phyloP scores from a whole-genome alignment of 2,888 invertebrate species.

The Linnaemya vulpina region DNA sequence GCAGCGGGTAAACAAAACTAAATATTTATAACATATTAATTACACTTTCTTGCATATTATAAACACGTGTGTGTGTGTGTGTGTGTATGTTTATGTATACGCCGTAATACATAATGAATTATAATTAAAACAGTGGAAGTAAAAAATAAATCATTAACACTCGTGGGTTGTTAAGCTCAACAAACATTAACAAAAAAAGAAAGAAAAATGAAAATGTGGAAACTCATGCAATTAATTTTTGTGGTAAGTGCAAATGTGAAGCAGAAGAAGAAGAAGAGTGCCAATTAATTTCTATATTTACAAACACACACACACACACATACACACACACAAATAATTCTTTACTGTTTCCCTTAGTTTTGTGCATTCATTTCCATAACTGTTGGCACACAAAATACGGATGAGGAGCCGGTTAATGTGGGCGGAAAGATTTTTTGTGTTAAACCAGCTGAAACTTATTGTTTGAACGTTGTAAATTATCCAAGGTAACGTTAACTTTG shows the following conservation, averaged over 20 bases:
- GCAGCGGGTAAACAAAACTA: background rate
- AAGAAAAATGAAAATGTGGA: slow-evolving; percentile 27
- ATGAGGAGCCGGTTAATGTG: slow-evolving; percentile 10
- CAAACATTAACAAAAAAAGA: background rate
- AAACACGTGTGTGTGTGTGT: no score
- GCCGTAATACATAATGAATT: background rate
- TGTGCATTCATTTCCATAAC: slow-evolving; percentile 21
- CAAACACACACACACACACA: no score
- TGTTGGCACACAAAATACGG: slow-evolving; percentile 4
- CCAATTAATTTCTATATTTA: slow-evolving; percentile 5
- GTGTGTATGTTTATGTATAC: background rate
- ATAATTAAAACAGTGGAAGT: background rate
- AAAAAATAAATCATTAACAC: background rate
- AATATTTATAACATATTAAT: background rate
- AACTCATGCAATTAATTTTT: slow-evolving; percentile 31
- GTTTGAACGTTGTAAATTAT: slow-evolving; percentile 57
- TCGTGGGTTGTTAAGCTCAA: background rate
- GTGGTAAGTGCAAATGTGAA: slow-evolving; percentile 27
- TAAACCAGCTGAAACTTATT: slow-evolving; percentile 54
- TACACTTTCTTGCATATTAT: background rate
- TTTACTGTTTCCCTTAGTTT: slow-evolving; percentile 5
- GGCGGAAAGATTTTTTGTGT: slow-evolving; percentile 58
- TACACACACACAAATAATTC: background rate
- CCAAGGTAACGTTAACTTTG: slow-evolving; percentile 60
- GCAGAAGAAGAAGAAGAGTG: background rate